These are phyloP conservation scores for Crematogaster levior DNA, from an alignment of 2,888 invertebrate genomes.

Conservation along the genomic window DNA sequence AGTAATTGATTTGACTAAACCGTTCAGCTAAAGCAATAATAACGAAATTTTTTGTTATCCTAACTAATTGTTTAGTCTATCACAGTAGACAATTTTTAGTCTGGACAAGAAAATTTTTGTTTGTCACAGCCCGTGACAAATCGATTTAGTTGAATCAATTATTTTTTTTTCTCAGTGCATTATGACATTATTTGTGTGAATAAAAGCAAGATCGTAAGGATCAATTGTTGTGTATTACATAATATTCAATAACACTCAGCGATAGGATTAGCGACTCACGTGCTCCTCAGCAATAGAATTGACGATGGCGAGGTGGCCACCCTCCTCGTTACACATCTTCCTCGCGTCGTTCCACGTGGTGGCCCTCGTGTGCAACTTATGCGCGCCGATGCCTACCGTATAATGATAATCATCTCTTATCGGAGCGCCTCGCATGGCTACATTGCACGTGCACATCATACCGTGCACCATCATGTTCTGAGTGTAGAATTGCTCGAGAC, in stretches of 20 bases:
- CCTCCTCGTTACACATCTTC: conserved; percentile 81
- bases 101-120: too few relatives aligned
- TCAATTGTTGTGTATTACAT: background rate
- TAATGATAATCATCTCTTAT: conserved; percentile 79
- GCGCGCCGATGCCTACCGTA: conserved; percentile 77
- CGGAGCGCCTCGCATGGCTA: conserved; percentile 63
- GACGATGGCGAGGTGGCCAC: conserved; percentile 79
- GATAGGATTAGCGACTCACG: conserved; percentile 49
- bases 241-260: background rate
- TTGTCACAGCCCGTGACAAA: too few relatives aligned
- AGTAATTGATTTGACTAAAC: too few relatives aligned
- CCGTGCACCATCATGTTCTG: conserved; percentile 72
- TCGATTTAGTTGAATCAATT: too few relatives aligned
- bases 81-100: too few relatives aligned
- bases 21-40: too few relatives aligned
- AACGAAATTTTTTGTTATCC: too few relatives aligned
- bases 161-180: too few relatives aligned
- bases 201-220: background rate
- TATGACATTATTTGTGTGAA: background rate
- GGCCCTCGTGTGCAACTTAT: conserved; percentile 79
- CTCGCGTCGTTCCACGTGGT: conserved; percentile 80
- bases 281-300: conserved; percentile 72
- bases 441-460: conserved; percentile 79
- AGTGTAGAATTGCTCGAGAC: conserved; percentile 35
- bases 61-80: too few relatives aligned